A percentile compares a stretch with the other conserved stretches of the same genome.
Conservation (phyloP, 2,888 invertebrate genomes). For the Chelonus formosanus region DNA sequence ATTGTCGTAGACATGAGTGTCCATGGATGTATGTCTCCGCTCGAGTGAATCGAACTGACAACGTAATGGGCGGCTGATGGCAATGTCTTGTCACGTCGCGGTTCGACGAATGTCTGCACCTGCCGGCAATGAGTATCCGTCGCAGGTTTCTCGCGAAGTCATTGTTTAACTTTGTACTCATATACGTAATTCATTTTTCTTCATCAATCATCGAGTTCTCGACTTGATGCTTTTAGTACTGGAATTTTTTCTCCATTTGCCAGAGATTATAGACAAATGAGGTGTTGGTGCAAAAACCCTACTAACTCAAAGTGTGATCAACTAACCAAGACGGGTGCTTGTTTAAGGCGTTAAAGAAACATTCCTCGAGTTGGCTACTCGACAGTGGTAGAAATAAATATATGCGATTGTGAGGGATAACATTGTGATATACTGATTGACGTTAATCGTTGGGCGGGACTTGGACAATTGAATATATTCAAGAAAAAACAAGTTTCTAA, state of each 20-base stretch:
- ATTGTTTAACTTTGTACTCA: neutral
- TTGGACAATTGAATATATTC: conserved; percentile 33
- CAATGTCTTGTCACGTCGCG: conserved; percentile 63
- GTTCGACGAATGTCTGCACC: conserved; percentile 57
- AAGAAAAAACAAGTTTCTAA: conserved; percentile 9
- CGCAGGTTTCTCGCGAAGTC: conserved; percentile 19
- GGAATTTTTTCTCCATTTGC: conserved; percentile 1
- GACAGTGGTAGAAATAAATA: conserved; percentile 32
- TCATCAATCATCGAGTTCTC: conserved; percentile 7
- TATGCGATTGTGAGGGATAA: conserved; percentile 35
- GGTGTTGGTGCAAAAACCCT: too few species aligned
- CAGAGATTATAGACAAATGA: too few species aligned
- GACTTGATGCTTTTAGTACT: conserved; percentile 17
- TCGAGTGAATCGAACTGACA: conserved; percentile 45
- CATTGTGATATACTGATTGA: conserved; percentile 34
- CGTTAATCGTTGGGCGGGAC: conserved; percentile 27
- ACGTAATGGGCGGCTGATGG: conserved; percentile 63
- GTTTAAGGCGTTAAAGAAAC: neutral
- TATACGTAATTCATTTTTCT: neutral
- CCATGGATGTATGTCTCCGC: conserved; percentile 35
- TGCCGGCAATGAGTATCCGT: conserved; percentile 54
- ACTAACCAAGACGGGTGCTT: neutral
- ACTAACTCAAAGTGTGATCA: neutral
- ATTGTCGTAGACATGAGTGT: conserved; percentile 21
- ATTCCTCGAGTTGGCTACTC: conserved; percentile 24